Evolutionary conservation across 2,888 invertebrate genomes (phyloP).

Genomic region (Euzophera pinguis): DNA sequence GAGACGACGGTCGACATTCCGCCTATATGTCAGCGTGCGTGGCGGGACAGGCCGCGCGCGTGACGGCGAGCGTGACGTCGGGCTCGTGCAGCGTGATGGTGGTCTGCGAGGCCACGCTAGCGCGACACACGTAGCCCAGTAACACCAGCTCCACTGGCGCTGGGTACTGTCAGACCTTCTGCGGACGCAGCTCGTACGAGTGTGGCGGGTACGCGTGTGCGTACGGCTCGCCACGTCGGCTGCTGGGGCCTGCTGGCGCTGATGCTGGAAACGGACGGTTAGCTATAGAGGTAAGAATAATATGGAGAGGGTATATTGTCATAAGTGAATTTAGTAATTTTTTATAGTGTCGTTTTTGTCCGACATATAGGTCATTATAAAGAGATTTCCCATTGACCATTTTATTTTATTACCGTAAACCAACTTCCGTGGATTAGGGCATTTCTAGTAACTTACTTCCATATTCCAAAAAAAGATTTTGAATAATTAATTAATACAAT

Average conservation of each 20-base stretch:
- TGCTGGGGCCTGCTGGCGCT: slow-evolving; percentile 70
- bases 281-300: not conserved
- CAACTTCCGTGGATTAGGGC: too few species aligned
- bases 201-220: slow-evolving; percentile 86
- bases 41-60: slow-evolving; percentile 25
- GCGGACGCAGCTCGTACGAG: slow-evolving; percentile 87
- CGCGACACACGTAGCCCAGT: slow-evolving; percentile 62
- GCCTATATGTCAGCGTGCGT: not conserved
- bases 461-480: too few species aligned
- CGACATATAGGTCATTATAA: too few species aligned
- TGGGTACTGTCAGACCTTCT: slow-evolving; percentile 81
- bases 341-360: too few species aligned
- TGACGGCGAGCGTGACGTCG: slow-evolving; percentile 51
- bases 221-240: slow-evolving; percentile 81
- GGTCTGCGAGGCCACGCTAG: slow-evolving; percentile 54
- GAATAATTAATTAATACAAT: too few species aligned
- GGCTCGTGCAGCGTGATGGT: slow-evolving; percentile 68
- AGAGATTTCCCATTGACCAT: too few species aligned
- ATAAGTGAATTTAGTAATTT: not conserved
- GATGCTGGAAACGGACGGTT: slow-evolving; percentile 32
- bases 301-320: not conserved
- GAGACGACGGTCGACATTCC: too few species aligned
- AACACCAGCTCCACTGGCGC: slow-evolving; percentile 54
- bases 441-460: too few species aligned
- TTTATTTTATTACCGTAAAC: too few species aligned